Conservation (phyloP, 2,888 invertebrate genomes). For the Melinaea marsaeus region DNA sequence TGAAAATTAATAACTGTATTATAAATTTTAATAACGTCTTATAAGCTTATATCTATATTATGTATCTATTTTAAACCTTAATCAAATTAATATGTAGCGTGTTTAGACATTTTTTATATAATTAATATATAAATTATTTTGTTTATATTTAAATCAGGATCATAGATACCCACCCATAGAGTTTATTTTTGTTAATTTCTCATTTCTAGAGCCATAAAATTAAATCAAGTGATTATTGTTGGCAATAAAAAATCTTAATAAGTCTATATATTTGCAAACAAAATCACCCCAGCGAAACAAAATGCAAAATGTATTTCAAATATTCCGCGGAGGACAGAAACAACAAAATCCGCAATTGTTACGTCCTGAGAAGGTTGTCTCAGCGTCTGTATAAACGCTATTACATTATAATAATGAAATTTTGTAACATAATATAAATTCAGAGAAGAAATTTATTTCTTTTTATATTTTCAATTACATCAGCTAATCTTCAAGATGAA, state of each 20-base stretch:
- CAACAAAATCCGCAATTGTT: slow-evolving; percentile 32
- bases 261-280: slow-evolving; percentile 19
- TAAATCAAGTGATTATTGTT: slow-evolving; percentile 5
- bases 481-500: slow-evolving; percentile 5
- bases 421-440: slow-evolving; percentile 29
- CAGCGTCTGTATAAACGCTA: slow-evolving; percentile 29
- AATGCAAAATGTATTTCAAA: slow-evolving; percentile 25
- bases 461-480: slow-evolving; percentile 21
- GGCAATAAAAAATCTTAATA: slow-evolving; percentile 12
- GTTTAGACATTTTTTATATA: too few relatives aligned
- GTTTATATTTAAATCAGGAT: too few relatives aligned
- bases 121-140: too few relatives aligned
- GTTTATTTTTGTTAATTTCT: too few relatives aligned
- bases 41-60: too few relatives aligned
- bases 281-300: slow-evolving; percentile 20
- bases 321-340: slow-evolving; percentile 25
- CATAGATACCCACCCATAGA: too few relatives aligned
- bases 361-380: slow-evolving; percentile 32
- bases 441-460: slow-evolving; percentile 25
- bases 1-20: too few relatives aligned
- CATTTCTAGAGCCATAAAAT: not conserved
- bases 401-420: slow-evolving; percentile 33
- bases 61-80: too few relatives aligned
- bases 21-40: too few relatives aligned
- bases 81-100: too few relatives aligned